phyloP scores from a whole-genome alignment of 92 coral and sea anemone genomes.

The Micromussa lordhowensis region DNA sequence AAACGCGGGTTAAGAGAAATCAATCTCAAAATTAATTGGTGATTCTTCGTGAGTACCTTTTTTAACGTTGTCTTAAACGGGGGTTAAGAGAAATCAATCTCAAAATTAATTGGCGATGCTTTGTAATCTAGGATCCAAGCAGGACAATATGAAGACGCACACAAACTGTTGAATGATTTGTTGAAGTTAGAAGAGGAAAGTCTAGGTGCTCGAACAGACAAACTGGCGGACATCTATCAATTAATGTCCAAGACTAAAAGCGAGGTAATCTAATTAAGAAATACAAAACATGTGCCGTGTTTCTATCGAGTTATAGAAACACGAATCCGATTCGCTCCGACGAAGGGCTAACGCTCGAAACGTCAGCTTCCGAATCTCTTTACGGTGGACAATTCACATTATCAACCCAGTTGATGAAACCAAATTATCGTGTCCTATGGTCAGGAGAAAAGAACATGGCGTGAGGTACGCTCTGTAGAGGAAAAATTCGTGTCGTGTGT shows the following conservation, averaged over 20 bases:
- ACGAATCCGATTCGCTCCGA: no score
- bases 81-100: neutral
- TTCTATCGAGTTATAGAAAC: no score
- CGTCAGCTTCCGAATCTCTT: no score
- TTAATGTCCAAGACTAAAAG: constrained; percentile 98
- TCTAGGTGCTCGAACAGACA: constrained; percentile 89
- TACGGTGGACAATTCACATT: no score
- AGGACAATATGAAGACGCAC: constrained; percentile 94
- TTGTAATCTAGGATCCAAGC: constrained; percentile 81
- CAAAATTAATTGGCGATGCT: neutral
- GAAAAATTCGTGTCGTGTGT: neutral
- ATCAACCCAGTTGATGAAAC: no score
- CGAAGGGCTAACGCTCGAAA: no score
- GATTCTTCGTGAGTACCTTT: no score
- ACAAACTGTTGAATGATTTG: constrained; percentile 76
- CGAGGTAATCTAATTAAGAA: constrained; percentile 82
- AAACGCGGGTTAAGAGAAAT: no score
- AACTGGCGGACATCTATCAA: constrained; percentile 95
- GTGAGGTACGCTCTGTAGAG: neutral
- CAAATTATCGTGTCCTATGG: neutral
- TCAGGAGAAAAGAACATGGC: neutral
- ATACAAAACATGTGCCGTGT: no score
- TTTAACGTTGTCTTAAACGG: no score
- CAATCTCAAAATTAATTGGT: no score
- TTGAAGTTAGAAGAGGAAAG: constrained; percentile 85